phyloP scores from a whole-genome alignment of 2,113 vertebrate species.

The Saccopteryx bilineata region DNA sequence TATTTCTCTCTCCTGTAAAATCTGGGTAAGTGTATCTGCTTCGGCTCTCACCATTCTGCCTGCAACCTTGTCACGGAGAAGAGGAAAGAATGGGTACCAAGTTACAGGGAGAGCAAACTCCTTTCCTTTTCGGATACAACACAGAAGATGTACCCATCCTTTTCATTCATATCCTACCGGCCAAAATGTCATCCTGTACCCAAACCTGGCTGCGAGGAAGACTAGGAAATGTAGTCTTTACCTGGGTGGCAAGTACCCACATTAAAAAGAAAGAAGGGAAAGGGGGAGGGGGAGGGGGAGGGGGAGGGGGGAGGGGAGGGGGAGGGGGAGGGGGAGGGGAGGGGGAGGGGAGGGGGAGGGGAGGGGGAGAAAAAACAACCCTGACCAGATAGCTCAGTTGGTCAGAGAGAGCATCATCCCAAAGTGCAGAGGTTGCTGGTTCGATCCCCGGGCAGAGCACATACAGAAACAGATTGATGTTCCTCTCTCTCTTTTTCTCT shows the following conservation, averaged over 20 bases:
- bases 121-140: background rate
- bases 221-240: conserved; percentile 16
- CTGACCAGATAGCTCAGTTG: no score
- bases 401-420: no score
- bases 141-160: background rate
- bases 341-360: no score
- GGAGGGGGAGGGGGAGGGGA: no score
- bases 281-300: no score
- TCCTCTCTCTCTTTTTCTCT: no score
- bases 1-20: conserved; percentile 53
- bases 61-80: background rate
- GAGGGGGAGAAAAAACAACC: no score
- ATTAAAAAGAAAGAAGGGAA: background rate
- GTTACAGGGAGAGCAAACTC: background rate
- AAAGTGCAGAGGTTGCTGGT: no score
- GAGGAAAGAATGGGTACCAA: background rate
- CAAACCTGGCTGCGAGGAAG: background rate
- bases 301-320: no score
- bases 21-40: background rate
- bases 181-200: conserved; percentile 21
- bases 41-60: background rate
- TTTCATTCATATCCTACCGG: background rate
- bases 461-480: no score
- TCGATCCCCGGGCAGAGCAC: no score
- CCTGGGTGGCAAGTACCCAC: background rate